Percentiles rank a stretch among this genome's conserved stretches.
These are phyloP conservation scores for Helarctos malayanus DNA, from an alignment of 2,797 vertebrate genomes.

Conservation along the genomic window DNA sequence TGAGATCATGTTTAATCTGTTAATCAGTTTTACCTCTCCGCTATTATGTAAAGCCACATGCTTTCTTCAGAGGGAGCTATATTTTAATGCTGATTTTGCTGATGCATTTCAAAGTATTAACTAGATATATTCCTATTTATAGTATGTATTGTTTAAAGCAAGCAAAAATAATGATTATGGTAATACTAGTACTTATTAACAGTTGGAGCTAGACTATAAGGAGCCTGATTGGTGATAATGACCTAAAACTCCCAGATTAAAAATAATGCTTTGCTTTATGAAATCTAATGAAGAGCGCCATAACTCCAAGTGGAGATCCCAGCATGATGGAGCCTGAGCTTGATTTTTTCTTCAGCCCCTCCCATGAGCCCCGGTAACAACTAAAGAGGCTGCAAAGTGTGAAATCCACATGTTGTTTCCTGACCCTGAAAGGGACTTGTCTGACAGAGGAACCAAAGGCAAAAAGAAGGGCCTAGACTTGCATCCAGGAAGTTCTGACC, in stretches of 20 bases:
- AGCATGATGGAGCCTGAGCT: neutral
- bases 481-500: neutral
- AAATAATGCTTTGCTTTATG: constrained; percentile 48
- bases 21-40: constrained; percentile 31
- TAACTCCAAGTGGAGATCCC: constrained; percentile 12
- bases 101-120: neutral
- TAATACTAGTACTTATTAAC: constrained; percentile 50
- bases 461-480: neutral
- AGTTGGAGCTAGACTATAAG: constrained; percentile 27
- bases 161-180: constrained; percentile 64
- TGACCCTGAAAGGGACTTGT: neutral
- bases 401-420: neutral
- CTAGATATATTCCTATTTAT: neutral
- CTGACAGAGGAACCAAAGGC: neutral
- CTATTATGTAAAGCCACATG: neutral
- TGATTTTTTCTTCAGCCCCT: constrained; percentile 42
- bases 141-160: constrained; percentile 18
- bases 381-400: neutral
- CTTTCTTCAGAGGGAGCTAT: constrained; percentile 55
- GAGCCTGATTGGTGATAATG: neutral
- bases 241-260: constrained; percentile 54
- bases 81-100: constrained; percentile 66
- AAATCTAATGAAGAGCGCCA: constrained; percentile 56
- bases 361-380: constrained; percentile 46
- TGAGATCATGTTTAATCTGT: constrained; percentile 50